Base-by-base conservation (phyloP, 2,888 invertebrate species). In the Neoascia interrupta region DNA sequence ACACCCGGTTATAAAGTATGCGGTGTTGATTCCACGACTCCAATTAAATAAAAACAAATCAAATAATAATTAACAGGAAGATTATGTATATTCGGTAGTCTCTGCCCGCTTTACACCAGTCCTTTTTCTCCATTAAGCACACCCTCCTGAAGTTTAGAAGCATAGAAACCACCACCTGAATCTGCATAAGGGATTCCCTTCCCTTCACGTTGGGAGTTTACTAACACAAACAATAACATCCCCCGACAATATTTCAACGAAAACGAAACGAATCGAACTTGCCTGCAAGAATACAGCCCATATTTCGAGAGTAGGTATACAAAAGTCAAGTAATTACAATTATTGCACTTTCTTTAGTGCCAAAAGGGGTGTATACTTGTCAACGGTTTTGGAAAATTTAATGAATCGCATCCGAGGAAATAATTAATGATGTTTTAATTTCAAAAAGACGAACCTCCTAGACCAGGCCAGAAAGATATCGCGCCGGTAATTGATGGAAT, bases 21-120 rank as follows among this genome's bases (percentile, higher is more conserved):
- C 8, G 8, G 10, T 8, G 43, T 18, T 64, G 11, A 13, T 76
- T 64, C 76, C 76, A 56, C 49, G 68, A 73, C 43, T 61, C 73
- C 56, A 73, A 73, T 73, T 79, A 79, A 79, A 73, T 73, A 79
- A 73, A 79, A 73, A 72, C 79, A 79, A 79, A 79, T 79, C 76
- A 76, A 76, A 72, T 72, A n/a, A n/a, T n/a, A 72, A 76, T 76
- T 76, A 76, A 79, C 79, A 79, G 54, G 49, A 68, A 73, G 66
- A 79, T 73, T 68, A 79, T 73, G 63, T 75, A n/a, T n/a, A n/a
- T n/a, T n/a, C n/a, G n/a, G n/a, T n/a, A n/a, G 69, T 70, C 69
- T 49, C 49, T 68, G 79, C 56, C 79, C 49, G 19, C 8, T 47
- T 39, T 31, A 47, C 51, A 18, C 47, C 28, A 21, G 13, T 8